These are phyloP conservation scores for Ceratotherium simum DNA, from an alignment of 2,113 vertebrate species.

Conservation along the genomic window DNA sequence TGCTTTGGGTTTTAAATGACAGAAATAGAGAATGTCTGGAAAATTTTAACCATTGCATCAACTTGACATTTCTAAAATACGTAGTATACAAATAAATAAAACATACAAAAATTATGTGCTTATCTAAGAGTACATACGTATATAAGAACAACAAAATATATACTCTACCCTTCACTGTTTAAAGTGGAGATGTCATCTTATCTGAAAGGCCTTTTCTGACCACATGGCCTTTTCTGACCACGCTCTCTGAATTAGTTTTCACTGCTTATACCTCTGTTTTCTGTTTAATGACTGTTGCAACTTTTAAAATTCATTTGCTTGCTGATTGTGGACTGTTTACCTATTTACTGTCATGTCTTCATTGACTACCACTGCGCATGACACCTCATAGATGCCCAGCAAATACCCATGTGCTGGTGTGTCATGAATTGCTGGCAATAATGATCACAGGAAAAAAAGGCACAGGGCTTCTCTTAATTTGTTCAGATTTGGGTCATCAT, in stretches of 20 bases:
- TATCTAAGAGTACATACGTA: background rate
- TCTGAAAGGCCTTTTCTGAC: background rate
- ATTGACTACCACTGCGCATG: too few species aligned
- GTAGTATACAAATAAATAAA: background rate
- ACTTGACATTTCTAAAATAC: background rate
- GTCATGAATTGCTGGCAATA: background rate
- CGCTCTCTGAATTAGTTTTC: background rate
- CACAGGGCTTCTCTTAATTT: background rate
- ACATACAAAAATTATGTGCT: background rate
- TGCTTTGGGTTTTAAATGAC: background rate
- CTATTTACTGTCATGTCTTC: background rate
- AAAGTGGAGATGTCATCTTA: background rate
- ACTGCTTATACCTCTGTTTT: background rate
- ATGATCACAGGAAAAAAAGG: background rate
- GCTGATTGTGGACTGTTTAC: background rate
- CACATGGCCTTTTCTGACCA: background rate
- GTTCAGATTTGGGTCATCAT: background rate
- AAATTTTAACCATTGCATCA: background rate
- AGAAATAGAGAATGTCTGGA: background rate
- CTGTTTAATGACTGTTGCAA: background rate
- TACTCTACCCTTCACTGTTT: background rate
- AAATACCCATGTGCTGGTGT: background rate
- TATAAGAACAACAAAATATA: background rate
- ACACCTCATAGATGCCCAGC: background rate
- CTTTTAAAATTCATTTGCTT: background rate